Conservation (phyloP, 2,888 invertebrate genomes). For the Xestia rhomboidea region DNA sequence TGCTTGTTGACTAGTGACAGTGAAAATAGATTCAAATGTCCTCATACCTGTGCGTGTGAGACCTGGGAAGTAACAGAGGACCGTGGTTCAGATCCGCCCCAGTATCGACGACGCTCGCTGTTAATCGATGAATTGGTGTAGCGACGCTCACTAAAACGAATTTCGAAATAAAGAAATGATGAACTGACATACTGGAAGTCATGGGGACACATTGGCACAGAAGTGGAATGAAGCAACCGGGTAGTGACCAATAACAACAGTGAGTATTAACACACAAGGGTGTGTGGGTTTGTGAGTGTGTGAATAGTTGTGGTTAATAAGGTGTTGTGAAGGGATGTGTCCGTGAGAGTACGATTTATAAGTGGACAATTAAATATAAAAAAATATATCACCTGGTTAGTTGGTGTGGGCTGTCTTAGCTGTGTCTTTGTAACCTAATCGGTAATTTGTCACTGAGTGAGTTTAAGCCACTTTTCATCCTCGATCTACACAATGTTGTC, state of each 20-base stretch:
- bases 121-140: constrained; percentile 86
- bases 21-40: not conserved
- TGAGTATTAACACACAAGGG: not conserved
- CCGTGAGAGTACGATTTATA: not conserved
- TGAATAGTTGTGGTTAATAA: too few species aligned
- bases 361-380: not conserved
- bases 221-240: not conserved
- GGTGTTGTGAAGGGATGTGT: not conserved
- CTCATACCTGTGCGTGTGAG: constrained; percentile 82
- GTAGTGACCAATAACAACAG: not conserved
- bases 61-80: constrained; percentile 87
- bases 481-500: not conserved
- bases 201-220: too few species aligned
- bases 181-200: not conserved
- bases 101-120: constrained; percentile 86
- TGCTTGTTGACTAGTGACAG: not conserved
- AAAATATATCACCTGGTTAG: constrained; percentile 25
- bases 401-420: not conserved
- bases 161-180: not conserved
- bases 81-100: constrained; percentile 86
- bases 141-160: constrained; percentile 80
- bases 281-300: not conserved
- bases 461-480: not conserved
- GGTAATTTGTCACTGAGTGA: not conserved
- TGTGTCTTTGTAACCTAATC: not conserved